These are phyloP conservation scores for Nemotelus nigrinus DNA, from an alignment of 2,888 invertebrate genomes.

Conservation along the genomic window DNA sequence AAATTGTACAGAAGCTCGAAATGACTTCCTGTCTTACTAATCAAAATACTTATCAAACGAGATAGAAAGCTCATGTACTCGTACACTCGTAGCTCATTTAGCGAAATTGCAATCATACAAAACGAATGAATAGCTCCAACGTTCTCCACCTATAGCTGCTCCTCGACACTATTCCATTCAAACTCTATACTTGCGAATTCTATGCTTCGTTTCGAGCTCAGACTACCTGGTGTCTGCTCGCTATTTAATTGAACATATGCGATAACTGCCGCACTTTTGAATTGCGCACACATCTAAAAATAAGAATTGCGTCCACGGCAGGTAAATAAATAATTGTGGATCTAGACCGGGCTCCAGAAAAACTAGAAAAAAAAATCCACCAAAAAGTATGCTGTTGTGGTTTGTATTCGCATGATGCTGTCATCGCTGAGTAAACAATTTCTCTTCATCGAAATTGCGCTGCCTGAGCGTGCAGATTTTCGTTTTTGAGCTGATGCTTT, in stretches of 20 bases:
- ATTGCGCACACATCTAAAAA: conserved; percentile 35
- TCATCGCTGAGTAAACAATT: conserved; percentile 34
- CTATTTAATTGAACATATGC: not conserved
- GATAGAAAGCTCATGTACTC: not conserved
- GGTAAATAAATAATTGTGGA: conserved; percentile 25
- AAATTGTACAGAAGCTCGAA: not conserved
- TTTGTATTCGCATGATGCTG: not conserved
- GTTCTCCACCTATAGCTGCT: no score
- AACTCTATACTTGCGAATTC: no score
- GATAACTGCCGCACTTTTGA: conserved; percentile 12
- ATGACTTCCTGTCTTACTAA: conserved; percentile 22
- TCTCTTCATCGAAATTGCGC: not conserved
- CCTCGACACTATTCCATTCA: no score
- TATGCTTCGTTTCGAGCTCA: no score
- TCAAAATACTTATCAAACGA: conserved; percentile 13
- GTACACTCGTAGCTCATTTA: no score
- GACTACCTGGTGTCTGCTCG: no score
- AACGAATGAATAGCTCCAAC: no score
- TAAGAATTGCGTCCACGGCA: conserved; percentile 25
- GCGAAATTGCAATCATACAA: no score
- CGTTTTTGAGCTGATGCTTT: no score
- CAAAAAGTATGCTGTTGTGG: conserved; percentile 18
- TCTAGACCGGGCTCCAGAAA: not conserved
- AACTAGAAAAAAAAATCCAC: no score
- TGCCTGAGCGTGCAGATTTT: not conserved